Conservation (phyloP, 2,888 invertebrate genomes). For the Dexiosoma caninum region DNA sequence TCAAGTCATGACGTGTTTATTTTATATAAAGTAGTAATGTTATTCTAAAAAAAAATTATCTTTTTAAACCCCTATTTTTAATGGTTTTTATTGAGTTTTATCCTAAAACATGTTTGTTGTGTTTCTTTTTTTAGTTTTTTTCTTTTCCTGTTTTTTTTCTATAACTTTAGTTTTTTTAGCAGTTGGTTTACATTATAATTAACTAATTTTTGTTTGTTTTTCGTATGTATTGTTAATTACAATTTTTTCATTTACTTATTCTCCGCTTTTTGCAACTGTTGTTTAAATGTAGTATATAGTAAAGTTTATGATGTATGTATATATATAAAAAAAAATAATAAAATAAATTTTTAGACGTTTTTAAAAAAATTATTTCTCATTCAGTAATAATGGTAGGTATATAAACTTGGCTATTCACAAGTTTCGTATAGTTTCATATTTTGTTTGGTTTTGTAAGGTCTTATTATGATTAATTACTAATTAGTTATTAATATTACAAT, state of each 20-base stretch:
- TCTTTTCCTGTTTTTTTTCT: conserved; percentile 55
- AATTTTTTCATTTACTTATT: conserved; percentile 55
- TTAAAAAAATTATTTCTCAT: conserved; percentile 55
- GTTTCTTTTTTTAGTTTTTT: conserved; percentile 57
- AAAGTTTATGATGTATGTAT: conserved; percentile 43
- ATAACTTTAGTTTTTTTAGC: conserved; percentile 66
- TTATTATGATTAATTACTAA: conserved; percentile 58
- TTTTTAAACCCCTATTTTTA: conserved; percentile 61
- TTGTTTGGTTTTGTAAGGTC: conserved; percentile 67
- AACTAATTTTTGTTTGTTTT: conserved; percentile 60
- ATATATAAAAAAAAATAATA: conserved; percentile 30
- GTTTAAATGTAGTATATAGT: conserved; percentile 55
- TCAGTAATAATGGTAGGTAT: conserved; percentile 62
- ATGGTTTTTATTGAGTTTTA: conserved; percentile 51
- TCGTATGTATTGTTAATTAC: conserved; percentile 59
- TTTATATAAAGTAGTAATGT: conserved; percentile 56
- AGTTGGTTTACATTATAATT: conserved; percentile 67
- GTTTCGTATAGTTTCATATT: conserved; percentile 57
- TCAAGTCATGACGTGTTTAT: conserved; percentile 44
- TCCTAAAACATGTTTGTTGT: conserved; percentile 57
- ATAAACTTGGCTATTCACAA: conserved; percentile 63
- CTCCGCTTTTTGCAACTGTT: conserved; percentile 61
- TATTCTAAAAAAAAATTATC: conserved; percentile 55
- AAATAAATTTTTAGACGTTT: conserved; percentile 48
- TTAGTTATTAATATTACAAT: conserved; percentile 48